A percentile compares a stretch with the other conserved stretches of the same genome.
phyloP scores from a whole-genome alignment of 1,140 invertebrate genomes.

The Apocrypta bakeri region DNA sequence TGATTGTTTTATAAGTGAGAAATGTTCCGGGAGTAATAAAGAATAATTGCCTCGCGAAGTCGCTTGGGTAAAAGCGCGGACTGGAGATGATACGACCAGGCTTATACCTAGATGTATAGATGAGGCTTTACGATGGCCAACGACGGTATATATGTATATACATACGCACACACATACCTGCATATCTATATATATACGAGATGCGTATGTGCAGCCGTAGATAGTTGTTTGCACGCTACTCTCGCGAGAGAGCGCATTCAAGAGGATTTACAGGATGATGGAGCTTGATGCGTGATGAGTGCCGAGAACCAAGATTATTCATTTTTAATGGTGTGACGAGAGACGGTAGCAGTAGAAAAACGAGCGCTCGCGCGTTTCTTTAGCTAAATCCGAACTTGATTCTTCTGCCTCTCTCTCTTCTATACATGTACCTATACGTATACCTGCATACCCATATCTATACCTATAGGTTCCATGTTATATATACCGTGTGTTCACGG shows the following conservation, averaged over 20 bases:
- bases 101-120: too few relatives aligned
- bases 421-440: too few relatives aligned
- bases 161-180: not conserved
- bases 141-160: not conserved
- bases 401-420: too few relatives aligned
- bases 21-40: constrained; percentile 44
- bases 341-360: not conserved
- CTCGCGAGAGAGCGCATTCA: not conserved
- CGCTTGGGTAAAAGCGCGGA: not conserved
- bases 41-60: constrained; percentile 35
- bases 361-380: too few relatives aligned
- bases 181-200: not conserved
- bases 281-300: not conserved
- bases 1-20: constrained; percentile 52
- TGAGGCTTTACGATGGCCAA: too few relatives aligned
- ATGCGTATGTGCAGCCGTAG: not conserved
- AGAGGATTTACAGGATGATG: constrained; percentile 6
- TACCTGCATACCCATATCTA: too few relatives aligned
- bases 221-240: constrained; percentile 1
- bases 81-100: not conserved
- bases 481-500: too few relatives aligned
- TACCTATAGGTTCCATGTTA: too few relatives aligned
- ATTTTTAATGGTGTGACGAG: not conserved
- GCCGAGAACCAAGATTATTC: constrained; percentile 13
- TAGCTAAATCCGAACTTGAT: not conserved